phyloP scores from a whole-genome alignment of 1,140 invertebrate species.

The Drosophila prosaltans region DNA sequence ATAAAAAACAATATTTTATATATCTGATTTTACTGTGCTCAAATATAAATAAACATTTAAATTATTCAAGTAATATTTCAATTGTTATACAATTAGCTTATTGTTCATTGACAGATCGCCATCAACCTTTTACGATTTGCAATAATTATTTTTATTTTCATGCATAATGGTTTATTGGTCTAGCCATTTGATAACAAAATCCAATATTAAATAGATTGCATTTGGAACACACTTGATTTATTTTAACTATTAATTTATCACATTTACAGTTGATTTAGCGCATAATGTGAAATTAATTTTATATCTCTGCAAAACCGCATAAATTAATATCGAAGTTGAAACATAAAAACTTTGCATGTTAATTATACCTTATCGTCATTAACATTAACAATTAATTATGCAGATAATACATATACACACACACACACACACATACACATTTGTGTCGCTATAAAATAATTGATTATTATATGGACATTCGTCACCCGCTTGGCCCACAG shows the following conservation, averaged over 20 bases:
- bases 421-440: neutral
- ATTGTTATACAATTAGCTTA: slow-evolving; percentile 16
- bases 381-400: slow-evolving; percentile 79
- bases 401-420: slow-evolving; percentile 43
- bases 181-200: slow-evolving; percentile 8
- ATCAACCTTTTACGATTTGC: neutral
- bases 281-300: slow-evolving; percentile 69
- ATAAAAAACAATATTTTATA: no score
- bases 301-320: slow-evolving; percentile 50
- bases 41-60: neutral
- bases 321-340: slow-evolving; percentile 50
- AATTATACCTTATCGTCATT: slow-evolving; percentile 67
- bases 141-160: slow-evolving; percentile 17
- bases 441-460: neutral
- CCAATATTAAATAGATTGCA: slow-evolving; percentile 8
- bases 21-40: no score
- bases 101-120: neutral
- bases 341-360: slow-evolving; percentile 35
- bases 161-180: neutral
- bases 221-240: slow-evolving; percentile 32
- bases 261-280: slow-evolving; percentile 71
- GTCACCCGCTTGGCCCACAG: neutral
- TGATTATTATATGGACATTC: neutral
- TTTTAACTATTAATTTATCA: slow-evolving; percentile 75
- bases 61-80: neutral